These are phyloP conservation scores for Metallyticus violacea DNA, from an alignment of 2,888 invertebrate species.

Conservation along the genomic window DNA sequence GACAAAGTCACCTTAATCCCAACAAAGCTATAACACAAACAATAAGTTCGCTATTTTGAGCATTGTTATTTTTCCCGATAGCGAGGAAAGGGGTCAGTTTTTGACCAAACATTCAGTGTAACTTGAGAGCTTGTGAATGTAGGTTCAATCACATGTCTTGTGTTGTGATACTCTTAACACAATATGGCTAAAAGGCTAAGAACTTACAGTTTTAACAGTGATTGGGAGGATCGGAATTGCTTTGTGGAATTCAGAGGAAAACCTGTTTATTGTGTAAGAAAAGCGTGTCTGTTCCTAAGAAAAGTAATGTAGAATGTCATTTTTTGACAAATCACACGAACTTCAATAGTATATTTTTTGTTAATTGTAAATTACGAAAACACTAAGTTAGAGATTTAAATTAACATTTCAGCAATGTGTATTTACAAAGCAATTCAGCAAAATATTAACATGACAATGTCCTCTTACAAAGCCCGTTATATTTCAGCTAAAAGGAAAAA, in stretches of 20 bases:
- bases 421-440: not conserved
- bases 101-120: too few species aligned
- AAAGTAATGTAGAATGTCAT: not conserved
- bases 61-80: too few species aligned
- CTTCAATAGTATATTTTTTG: not conserved
- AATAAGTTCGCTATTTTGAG: too few species aligned
- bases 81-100: too few species aligned
- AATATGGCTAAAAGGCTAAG: too few species aligned
- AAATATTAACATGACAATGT: not conserved
- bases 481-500: too few species aligned
- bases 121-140: too few species aligned
- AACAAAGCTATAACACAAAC: too few species aligned
- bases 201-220: not conserved
- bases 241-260: not conserved
- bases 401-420: not conserved
- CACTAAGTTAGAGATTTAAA: not conserved
- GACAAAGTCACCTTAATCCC: too few species aligned
- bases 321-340: not conserved
- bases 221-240: not conserved
- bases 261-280: not conserved
- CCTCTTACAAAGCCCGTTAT: too few species aligned
- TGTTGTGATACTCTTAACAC: not conserved
- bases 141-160: too few species aligned
- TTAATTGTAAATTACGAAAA: not conserved
- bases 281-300: not conserved